phyloP scores from a whole-genome alignment of 1,140 invertebrate species.

The Cotesia chilonis region DNA sequence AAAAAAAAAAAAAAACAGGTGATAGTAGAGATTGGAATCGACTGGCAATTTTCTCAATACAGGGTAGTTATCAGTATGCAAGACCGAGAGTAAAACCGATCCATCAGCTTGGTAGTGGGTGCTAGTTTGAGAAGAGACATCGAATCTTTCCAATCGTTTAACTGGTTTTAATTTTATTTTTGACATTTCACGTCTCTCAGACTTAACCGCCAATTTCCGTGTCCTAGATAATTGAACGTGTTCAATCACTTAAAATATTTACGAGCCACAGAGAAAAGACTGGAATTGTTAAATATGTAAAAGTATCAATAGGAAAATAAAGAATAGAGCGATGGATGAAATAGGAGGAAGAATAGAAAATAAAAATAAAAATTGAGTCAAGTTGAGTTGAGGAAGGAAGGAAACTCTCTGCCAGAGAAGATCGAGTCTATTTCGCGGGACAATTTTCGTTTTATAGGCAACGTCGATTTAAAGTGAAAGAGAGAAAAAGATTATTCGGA shows the following conservation, averaged over 20 bases:
- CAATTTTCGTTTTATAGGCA: constrained; percentile 19
- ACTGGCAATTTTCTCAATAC: constrained; percentile 30
- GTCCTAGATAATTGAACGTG: too few relatives aligned
- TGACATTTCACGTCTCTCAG: background rate
- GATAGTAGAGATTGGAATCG: constrained; percentile 27
- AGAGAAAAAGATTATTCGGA: too few relatives aligned
- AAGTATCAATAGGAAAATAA: background rate
- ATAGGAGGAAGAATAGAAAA: background rate
- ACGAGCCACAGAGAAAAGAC: too few relatives aligned
- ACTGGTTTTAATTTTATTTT: constrained; percentile 1
- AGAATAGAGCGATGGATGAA: background rate
- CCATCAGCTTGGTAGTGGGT: constrained; percentile 16
- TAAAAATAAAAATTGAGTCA: background rate
- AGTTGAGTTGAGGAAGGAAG: constrained; percentile 6
- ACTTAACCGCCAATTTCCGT: constrained; percentile 28
- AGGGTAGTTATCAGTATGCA: constrained; percentile 27
- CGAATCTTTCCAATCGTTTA: constrained; percentile 19
- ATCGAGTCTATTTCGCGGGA: constrained; percentile 27
- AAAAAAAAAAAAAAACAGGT: background rate
- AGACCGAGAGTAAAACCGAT: constrained; percentile 22
- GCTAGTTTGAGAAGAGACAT: constrained; percentile 23
- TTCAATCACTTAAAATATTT: too few relatives aligned
- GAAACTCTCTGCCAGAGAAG: background rate
- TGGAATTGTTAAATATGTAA: background rate
- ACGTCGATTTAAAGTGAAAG: too few relatives aligned